Percentiles rank a stretch among this genome's conserved stretches.
Evolutionary conservation across 2,888 invertebrate species (phyloP).

Genomic region (Ptychoptera contaminata): DNA sequence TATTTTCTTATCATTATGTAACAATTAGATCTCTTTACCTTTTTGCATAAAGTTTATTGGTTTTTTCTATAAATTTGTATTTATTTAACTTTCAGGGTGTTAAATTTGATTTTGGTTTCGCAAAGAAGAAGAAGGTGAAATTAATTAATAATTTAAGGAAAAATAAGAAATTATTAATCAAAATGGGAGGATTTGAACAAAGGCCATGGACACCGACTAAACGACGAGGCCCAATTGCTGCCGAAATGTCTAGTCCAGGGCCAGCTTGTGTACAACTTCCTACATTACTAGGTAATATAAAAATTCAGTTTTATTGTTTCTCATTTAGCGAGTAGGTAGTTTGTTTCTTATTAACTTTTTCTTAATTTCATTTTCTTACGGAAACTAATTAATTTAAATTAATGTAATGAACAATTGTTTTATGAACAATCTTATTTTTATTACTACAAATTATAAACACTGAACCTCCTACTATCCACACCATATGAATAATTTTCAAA

Average conservation of each 20-base stretch:
- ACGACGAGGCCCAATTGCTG: conserved; percentile 74
- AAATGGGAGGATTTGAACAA: conserved; percentile 53
- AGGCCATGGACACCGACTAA: conserved; percentile 83
- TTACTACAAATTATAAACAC: neutral
- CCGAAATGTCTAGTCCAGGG: conserved; percentile 73
- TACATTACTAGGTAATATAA: conserved; percentile 54
- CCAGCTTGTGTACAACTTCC: conserved; percentile 75
- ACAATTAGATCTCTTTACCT: no score
- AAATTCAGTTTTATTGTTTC: neutral
- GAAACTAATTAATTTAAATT: no score
- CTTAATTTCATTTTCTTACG: neutral
- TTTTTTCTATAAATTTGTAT: no score
- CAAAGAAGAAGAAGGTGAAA: no score
- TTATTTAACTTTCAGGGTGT: no score
- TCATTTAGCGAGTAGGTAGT: neutral
- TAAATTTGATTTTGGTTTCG: no score
- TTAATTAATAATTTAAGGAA: neutral
- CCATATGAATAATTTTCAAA: neutral
- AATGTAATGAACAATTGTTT: no score
- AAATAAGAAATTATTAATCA: conserved; percentile 1
- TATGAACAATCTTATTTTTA: no score
- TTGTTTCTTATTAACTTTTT: neutral
- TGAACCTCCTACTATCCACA: neutral
- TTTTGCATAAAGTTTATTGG: no score
- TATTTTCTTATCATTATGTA: no score